Conservation (phyloP, 2,113 vertebrate species). For the Lutjanus erythropterus region DNA sequence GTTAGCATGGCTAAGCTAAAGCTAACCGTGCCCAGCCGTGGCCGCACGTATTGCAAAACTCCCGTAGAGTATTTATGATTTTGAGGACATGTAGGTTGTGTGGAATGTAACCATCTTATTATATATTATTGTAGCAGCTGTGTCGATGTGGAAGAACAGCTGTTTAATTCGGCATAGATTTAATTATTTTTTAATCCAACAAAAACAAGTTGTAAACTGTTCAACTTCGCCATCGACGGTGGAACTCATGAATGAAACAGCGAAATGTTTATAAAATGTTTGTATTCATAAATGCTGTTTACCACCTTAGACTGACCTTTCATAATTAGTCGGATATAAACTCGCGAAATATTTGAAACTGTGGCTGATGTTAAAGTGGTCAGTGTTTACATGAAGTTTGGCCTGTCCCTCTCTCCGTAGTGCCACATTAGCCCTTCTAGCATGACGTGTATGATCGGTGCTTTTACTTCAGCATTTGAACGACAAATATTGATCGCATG, state of each 20-base stretch:
- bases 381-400: slow-evolving; percentile 20
- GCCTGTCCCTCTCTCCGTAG: accelerated
- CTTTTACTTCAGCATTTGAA: background rate
- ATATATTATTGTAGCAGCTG: accelerated
- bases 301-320: accelerated
- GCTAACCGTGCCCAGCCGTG: background rate
- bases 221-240: no score
- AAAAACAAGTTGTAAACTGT: no score
- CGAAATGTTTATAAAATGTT: background rate
- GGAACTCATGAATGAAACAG: accelerated
- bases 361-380: accelerated
- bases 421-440: background rate
- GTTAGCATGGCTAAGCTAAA: slow-evolving; percentile 38
- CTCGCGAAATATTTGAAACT: background rate
- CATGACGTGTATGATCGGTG: slow-evolving; percentile 53
- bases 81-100: background rate
- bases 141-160: accelerated
- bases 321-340: accelerated
- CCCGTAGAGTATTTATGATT: accelerated
- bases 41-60: background rate
- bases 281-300: background rate
- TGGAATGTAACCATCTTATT: accelerated
- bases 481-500: background rate
- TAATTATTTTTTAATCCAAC: accelerated
- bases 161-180: background rate